Conservation (phyloP, 1,140 invertebrate species). For the Campoletis sonorensis region DNA sequence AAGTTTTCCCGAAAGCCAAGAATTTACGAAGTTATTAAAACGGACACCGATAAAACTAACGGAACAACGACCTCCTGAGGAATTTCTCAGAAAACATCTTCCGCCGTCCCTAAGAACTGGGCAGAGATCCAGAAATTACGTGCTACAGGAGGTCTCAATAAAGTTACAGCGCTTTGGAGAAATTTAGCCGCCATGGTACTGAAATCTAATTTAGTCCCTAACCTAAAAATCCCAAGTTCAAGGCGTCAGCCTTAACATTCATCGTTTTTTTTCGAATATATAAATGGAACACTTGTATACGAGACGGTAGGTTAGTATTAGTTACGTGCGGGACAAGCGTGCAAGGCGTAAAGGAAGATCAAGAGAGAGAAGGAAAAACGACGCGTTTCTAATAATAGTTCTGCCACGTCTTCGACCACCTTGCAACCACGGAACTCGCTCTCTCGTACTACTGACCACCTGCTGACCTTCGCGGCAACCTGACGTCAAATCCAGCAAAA, state of each 20-base stretch:
- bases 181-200: not conserved
- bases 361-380: not conserved
- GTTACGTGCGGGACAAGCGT: not conserved
- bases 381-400: conserved; percentile 39
- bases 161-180: not conserved
- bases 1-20: not conserved
- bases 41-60: conserved; percentile 6
- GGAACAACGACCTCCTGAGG: conserved; percentile 35
- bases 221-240: conserved; percentile 35
- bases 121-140: conserved; percentile 25
- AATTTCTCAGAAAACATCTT: conserved; percentile 6
- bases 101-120: not conserved
- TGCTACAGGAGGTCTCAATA: not conserved
- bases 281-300: conserved; percentile 37
- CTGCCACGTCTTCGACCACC: conserved; percentile 45
- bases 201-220: conserved; percentile 25
- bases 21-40: conserved; percentile 14
- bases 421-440: conserved; percentile 19
- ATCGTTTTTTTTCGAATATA: conserved; percentile 20
- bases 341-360: not conserved
- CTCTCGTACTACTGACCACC: conserved; percentile 36
- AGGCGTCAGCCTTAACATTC: not conserved
- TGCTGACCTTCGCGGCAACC: conserved; percentile 41
- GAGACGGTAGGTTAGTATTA: conserved; percentile 32
- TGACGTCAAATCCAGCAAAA: not conserved